Conservation (phyloP, 2,113 vertebrate genomes). For the Pelecanoides urinatrix region DNA sequence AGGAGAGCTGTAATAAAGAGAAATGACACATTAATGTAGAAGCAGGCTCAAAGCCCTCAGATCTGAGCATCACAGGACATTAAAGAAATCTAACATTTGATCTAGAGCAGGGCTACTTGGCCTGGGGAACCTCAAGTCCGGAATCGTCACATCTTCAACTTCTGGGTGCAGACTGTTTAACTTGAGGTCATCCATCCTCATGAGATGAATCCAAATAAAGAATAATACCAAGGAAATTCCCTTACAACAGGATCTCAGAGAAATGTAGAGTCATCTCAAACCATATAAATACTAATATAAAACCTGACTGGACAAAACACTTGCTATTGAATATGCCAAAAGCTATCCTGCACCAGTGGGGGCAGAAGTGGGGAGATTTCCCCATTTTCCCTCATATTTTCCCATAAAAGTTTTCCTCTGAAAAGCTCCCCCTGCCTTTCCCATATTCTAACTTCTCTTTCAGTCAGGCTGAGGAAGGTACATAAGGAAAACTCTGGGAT, state of each 20-base stretch:
- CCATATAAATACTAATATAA: not conserved
- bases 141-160: not conserved
- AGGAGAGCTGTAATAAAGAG: constrained; percentile 8
- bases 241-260: not conserved
- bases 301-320: not conserved
- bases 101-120: not conserved
- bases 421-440: not conserved
- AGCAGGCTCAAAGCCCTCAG: not conserved
- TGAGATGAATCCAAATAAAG: not conserved
- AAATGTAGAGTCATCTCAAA: not conserved
- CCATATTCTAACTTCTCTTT: not conserved
- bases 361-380: not conserved
- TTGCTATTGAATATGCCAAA: not conserved
- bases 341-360: not conserved
- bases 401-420: not conserved
- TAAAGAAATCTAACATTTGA: not conserved
- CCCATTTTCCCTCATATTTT: not conserved
- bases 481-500: not conserved
- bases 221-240: not conserved
- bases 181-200: not conserved
- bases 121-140: not conserved
- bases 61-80: not conserved
- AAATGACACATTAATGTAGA: not conserved
- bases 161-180: not conserved
- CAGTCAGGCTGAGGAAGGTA: not conserved